A percentile compares a stretch with the other conserved stretches of the same genome.
These are phyloP conservation scores for Eupithecia dodoneata DNA, from an alignment of 2,888 invertebrate genomes.

Conservation along the genomic window DNA sequence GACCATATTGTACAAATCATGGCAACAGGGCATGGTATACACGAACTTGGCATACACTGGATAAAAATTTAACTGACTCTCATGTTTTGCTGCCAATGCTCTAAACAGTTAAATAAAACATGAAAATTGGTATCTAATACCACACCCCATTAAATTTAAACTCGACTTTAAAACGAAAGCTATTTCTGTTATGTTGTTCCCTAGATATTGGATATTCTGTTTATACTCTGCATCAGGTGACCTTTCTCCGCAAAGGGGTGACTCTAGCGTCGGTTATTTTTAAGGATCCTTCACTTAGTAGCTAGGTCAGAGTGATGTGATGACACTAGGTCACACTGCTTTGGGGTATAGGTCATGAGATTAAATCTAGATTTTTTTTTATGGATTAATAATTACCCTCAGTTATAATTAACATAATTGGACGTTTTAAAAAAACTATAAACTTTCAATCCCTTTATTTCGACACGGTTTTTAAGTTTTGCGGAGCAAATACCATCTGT, in stretches of 20 bases:
- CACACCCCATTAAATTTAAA: neutral
- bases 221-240: neutral
- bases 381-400: neutral
- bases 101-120: neutral
- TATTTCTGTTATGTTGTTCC: no score
- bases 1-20: neutral
- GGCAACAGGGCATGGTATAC: neutral
- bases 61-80: neutral
- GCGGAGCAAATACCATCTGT: no score
- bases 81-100: neutral
- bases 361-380: neutral
- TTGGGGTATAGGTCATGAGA: neutral
- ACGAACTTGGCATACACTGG: neutral
- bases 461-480: no score
- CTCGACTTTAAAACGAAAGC: no score
- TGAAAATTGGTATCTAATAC: neutral
- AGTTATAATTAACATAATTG: no score
- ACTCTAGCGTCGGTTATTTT: conserved; percentile 2
- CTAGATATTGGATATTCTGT: conserved; percentile 24
- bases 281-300: conserved; percentile 3
- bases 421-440: no score
- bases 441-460: no score
- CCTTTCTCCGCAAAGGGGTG: neutral
- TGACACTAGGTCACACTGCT: neutral
- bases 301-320: neutral